A percentile compares a stretch with the other conserved stretches of the same genome.
Conservation (phyloP, 92 coral and sea anemone genomes). For the Desmophyllum pertusum region DNA sequence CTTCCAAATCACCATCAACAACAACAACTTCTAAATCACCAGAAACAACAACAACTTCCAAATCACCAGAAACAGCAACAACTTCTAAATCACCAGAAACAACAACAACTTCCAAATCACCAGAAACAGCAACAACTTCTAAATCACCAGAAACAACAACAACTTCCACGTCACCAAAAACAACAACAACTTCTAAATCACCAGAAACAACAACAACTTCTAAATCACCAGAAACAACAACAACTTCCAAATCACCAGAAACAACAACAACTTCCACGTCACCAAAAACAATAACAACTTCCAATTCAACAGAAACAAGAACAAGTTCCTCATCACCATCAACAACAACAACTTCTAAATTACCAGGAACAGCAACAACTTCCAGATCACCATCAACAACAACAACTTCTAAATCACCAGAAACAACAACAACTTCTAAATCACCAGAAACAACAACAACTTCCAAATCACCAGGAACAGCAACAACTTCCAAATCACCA, state of each 20-base stretch:
- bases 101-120: background rate
- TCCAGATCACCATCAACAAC: background rate
- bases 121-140: background rate
- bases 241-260: background rate
- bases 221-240: background rate
- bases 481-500: background rate
- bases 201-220: constrained; percentile 9
- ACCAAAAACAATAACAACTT: background rate
- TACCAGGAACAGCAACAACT: background rate
- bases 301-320: background rate
- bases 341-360: background rate
- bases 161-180: background rate
- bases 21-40: background rate
- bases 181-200: background rate
- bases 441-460: background rate
- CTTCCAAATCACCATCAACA: background rate
- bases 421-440: background rate
- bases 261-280: background rate
- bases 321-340: background rate
- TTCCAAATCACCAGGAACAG: background rate
- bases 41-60: constrained; percentile 6
- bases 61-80: background rate
- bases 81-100: background rate
- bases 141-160: background rate
- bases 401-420: background rate